A percentile compares a stretch with the other conserved stretches of the same genome.
phyloP scores from a whole-genome alignment of 2,113 vertebrate species.

The Vidua macroura region DNA sequence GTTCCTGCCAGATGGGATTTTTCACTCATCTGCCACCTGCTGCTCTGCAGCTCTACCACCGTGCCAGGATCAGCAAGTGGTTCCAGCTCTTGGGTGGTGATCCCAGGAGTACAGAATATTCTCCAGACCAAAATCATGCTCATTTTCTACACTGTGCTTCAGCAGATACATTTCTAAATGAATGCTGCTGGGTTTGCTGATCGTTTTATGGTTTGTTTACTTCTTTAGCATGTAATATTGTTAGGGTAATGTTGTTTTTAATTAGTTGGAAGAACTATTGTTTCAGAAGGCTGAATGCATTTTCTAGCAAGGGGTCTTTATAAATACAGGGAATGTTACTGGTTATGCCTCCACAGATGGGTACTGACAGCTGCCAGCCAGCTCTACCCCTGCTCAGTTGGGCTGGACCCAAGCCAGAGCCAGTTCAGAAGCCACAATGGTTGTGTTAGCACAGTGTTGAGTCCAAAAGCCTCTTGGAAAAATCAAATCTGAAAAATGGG shows the following conservation, averaged over 20 bases:
- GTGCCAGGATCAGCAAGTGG: background rate
- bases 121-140: background rate
- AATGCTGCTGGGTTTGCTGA: slow-evolving; percentile 40
- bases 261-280: slow-evolving; percentile 50
- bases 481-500: background rate
- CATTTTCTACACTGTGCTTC: background rate
- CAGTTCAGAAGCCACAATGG: background rate
- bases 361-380: slow-evolving; percentile 49
- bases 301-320: slow-evolving; percentile 27
- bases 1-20: background rate
- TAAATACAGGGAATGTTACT: background rate
- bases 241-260: slow-evolving; percentile 23
- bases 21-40: background rate
- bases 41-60: background rate
- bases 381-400: background rate
- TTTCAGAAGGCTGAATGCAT: slow-evolving; percentile 42
- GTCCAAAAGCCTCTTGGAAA: background rate
- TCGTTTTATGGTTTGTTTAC: slow-evolving; percentile 55
- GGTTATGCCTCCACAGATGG: slow-evolving; percentile 36
- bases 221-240: slow-evolving; percentile 29
- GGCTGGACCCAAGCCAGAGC: background rate
- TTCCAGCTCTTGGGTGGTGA: background rate
- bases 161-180: slow-evolving; percentile 25
- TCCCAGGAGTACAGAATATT: background rate
- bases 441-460: background rate